Percentiles rank a stretch among this genome's conserved stretches.
Conservation (phyloP, 2,797 vertebrate genomes). For the Acropternis orthonyx region DNA sequence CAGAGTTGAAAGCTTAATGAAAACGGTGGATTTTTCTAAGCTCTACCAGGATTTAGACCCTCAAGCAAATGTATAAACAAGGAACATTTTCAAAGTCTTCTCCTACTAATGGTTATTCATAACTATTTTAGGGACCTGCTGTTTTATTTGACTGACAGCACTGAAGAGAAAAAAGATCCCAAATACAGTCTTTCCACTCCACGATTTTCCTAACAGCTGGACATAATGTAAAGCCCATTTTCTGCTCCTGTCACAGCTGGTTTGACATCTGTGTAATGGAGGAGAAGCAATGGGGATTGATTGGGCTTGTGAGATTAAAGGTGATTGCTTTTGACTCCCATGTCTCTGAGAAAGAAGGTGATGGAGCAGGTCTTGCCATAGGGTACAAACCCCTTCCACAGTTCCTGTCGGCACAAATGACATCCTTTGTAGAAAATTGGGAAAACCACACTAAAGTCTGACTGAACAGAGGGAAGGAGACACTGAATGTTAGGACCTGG, state of each 20-base stretch:
- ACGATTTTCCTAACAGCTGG: conserved; percentile 37
- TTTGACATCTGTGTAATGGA: conserved; percentile 7
- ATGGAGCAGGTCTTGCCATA: not conserved
- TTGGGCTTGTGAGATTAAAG: not conserved
- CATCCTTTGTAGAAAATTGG: not conserved
- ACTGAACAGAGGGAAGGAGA: not conserved
- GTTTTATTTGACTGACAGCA: conserved; percentile 43
- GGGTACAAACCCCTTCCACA: not conserved
- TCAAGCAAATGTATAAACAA: conserved; percentile 53
- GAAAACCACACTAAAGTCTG: accelerated
- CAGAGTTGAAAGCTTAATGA: conserved; percentile 52
- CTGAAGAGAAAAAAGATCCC: not conserved
- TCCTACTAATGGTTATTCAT: conserved; percentile 39
- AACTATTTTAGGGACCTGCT: conserved; percentile 40
- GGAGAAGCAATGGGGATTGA: not conserved
- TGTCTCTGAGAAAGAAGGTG: not conserved
- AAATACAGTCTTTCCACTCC: not conserved
- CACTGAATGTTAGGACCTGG: not conserved
- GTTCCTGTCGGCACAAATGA: accelerated
- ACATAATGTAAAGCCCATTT: conserved; percentile 30
- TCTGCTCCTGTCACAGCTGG: conserved; percentile 26
- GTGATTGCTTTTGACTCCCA: not conserved
- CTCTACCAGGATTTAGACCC: conserved; percentile 38
- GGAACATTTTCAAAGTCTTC: conserved; percentile 42
- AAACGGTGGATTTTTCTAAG: conserved; percentile 52